Conservation (phyloP, 2,888 invertebrate genomes). For the Drosophila fungiperda region DNA sequence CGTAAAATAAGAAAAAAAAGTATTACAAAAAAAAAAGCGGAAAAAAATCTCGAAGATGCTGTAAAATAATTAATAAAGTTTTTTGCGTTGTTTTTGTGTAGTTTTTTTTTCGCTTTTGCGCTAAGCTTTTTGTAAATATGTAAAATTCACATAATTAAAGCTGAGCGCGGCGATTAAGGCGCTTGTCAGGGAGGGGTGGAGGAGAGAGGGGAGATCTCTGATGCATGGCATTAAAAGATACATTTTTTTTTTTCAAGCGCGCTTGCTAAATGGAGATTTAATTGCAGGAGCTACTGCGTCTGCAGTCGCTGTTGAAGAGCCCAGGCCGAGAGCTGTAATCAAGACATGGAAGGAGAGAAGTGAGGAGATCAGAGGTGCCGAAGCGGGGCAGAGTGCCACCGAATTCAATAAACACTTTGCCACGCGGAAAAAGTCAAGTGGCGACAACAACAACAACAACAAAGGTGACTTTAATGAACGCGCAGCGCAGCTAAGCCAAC, state of each 20-base stretch:
- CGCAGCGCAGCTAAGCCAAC: slow-evolving; percentile 44
- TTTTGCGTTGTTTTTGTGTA: slow-evolving; percentile 68
- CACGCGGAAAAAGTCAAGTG: slow-evolving; percentile 78
- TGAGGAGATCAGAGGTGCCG: not conserved
- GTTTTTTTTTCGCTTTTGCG: slow-evolving; percentile 40
- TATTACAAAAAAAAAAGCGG: slow-evolving; percentile 21
- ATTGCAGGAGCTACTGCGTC: slow-evolving; percentile 77
- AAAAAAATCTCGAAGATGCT: slow-evolving; percentile 61
- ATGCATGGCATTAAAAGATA: slow-evolving; percentile 66
- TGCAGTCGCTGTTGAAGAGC: slow-evolving; percentile 41
- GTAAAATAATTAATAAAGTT: slow-evolving; percentile 81
- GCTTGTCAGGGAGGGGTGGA: not conserved
- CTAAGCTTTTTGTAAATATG: slow-evolving; percentile 79
- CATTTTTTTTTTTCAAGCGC: slow-evolving; percentile 56
- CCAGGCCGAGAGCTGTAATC: slow-evolving; percentile 62
- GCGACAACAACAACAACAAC: slow-evolving; percentile 44
- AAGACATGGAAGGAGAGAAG: slow-evolving; percentile 24
- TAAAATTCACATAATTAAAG: slow-evolving; percentile 82
- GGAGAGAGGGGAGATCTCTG: not conserved
- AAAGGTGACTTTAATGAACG: slow-evolving; percentile 61
- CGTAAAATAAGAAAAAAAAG: slow-evolving; percentile 24
- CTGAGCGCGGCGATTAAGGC: slow-evolving; percentile 69
- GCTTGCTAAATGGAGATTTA: slow-evolving; percentile 79
- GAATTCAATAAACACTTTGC: slow-evolving; percentile 80
- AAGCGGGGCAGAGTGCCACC: slow-evolving; percentile 69